Base-by-base conservation (phyloP, 2,797 vertebrate genomes). In the Arnoldichthys spilopterus region DNA sequence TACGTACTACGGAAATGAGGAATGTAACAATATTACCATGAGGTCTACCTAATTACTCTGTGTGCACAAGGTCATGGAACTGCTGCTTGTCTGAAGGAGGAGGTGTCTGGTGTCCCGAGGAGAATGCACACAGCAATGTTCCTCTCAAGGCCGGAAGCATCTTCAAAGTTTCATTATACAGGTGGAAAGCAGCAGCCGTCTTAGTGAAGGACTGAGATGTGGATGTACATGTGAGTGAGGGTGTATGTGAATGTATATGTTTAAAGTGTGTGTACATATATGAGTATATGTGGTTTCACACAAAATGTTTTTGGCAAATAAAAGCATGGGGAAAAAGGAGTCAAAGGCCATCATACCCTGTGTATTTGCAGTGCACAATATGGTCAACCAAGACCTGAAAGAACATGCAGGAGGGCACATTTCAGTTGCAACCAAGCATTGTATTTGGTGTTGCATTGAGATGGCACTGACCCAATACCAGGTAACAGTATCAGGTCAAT, bases 131-230 rank as follows among this genome's bases (percentile, higher is more conserved):
- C 20, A 32, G 26, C 26, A 53, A 12, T 32, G 45, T 20, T 11
- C 47, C 66, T 69, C 24, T 64, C 32, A 70, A 7, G 8, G 67
- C 43, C 53, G 67, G 67, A 70, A 70, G 43, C 18, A 30, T 69
- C 40, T 28, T 69, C 40, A 67, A 67, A 70, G 67, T 70, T 70
- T 70, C 67, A 70, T 70, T 70, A 70, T 28, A 32, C 28, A 4
- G 47, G 47, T 32, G 47, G 7, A 6, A 16, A 11, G 3, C 62
- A 30, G 45, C 24, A 18, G 26, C 15, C 6, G 16, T 28, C 66
- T 68, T 34, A 22, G 15, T 20, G 37, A 40, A 24, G 37, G n/a
- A 24, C 63, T 66, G n/a, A 7, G 13, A 3, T 34, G 28, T n/a
- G 62, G 8, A 5, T 64, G 9, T 68, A 18, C 6, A 7, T 67